Evolutionary conservation across 1,140 invertebrate species (phyloP).

Genomic region (Periplaneta americana): DNA sequence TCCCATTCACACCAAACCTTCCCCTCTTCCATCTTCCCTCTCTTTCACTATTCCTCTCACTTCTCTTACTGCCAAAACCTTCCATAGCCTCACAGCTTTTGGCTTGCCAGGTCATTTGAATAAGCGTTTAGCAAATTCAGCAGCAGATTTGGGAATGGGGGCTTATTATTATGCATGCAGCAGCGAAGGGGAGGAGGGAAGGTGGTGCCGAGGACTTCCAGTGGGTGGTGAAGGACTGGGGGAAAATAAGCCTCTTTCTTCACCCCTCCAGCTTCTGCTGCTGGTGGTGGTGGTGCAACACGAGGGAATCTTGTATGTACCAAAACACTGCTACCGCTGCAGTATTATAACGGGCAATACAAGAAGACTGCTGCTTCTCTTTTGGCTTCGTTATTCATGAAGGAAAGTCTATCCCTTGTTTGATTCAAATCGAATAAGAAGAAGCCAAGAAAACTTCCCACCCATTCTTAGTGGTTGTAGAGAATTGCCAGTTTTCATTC

Average conservation of each 20-base stretch:
- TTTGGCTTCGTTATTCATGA: background rate
- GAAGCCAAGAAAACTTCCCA: background rate
- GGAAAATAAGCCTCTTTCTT: background rate
- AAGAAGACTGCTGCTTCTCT: background rate
- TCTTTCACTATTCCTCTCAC: background rate
- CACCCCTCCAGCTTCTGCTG: too few relatives aligned
- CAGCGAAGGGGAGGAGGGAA: background rate
- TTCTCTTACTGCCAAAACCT: background rate
- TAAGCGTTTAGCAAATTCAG: constrained; percentile 10
- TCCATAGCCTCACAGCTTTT: background rate
- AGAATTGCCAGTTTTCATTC: background rate
- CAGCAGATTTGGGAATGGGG: background rate
- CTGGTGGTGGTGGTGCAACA: background rate
- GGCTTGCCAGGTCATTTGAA: constrained; percentile 10
- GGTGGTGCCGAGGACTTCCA: background rate
- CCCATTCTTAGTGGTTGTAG: background rate
- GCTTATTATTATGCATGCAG: constrained; percentile 7
- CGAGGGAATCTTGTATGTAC: background rate
- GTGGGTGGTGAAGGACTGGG: background rate
- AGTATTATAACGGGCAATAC: background rate
- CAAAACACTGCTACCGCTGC: background rate
- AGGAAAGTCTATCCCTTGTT: background rate
- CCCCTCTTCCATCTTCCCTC: background rate
- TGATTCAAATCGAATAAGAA: background rate
- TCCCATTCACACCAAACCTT: background rate